These are phyloP conservation scores for Abscondita cerata DNA, from an alignment of 2,888 invertebrate genomes.

Conservation along the genomic window DNA sequence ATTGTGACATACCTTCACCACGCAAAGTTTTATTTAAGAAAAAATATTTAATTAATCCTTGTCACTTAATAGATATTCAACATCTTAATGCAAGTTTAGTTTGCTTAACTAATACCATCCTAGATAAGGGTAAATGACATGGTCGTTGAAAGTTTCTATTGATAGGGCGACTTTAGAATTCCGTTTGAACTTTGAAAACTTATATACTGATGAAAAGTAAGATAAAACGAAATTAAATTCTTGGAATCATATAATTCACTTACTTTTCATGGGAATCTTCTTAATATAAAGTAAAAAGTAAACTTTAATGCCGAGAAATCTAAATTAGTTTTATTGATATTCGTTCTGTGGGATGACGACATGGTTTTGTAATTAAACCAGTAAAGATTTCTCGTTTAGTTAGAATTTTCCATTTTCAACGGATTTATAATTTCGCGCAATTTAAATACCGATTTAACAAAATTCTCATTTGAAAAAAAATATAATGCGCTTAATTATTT, in stretches of 20 bases:
- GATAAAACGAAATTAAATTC: slow-evolving; percentile 28
- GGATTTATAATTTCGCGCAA: no score
- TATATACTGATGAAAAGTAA: slow-evolving; percentile 27
- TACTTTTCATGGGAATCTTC: slow-evolving; percentile 17
- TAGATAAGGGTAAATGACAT: slow-evolving; percentile 27
- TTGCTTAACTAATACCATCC: slow-evolving; percentile 27
- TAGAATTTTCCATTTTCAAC: background rate
- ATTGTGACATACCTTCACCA: no score
- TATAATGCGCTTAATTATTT: no score
- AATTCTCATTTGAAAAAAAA: no score
- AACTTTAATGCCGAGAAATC: slow-evolving; percentile 19
- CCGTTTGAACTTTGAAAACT: slow-evolving; percentile 29
- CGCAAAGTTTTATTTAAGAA: no score
- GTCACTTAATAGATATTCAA: background rate
- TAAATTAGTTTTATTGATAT: slow-evolving; percentile 22
- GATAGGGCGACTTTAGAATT: slow-evolving; percentile 23
- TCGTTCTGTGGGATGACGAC: slow-evolving; percentile 12
- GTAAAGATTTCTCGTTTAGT: slow-evolving; percentile 3
- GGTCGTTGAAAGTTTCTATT: slow-evolving; percentile 23
- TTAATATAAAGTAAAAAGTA: slow-evolving; percentile 20
- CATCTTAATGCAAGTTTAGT: slow-evolving; percentile 14
- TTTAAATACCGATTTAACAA: no score
- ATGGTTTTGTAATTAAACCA: slow-evolving; percentile 22
- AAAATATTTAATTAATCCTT: background rate
- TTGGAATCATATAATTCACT: slow-evolving; percentile 24